Percentiles rank a stretch among this genome's conserved stretches.
These are phyloP conservation scores for Ataeniobius toweri DNA, from an alignment of 2,797 vertebrate genomes.

Conservation along the genomic window DNA sequence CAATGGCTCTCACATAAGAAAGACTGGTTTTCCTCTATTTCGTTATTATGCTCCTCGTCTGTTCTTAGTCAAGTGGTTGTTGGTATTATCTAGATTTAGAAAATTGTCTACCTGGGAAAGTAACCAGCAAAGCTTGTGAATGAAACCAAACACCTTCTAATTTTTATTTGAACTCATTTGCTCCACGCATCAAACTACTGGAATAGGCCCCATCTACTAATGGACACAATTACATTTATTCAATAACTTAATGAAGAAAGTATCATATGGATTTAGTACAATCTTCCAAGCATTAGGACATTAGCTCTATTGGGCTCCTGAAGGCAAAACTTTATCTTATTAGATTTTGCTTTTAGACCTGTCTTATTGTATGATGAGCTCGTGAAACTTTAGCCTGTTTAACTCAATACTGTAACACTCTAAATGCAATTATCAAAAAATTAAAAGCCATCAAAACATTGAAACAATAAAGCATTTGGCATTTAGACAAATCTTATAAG, in stretches of 20 bases:
- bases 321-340: neutral
- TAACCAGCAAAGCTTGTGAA: neutral
- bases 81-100: neutral
- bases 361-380: neutral
- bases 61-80: neutral
- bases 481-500: neutral
- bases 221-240: neutral
- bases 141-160: neutral
- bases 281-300: neutral
- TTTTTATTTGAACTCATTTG: no score
- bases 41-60: neutral
- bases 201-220: neutral
- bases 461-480: neutral
- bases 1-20: neutral
- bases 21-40: neutral
- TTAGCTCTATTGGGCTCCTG: neutral
- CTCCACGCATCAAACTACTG: no score
- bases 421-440: neutral
- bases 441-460: neutral
- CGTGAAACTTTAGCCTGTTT: neutral
- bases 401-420: neutral
- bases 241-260: conserved; percentile 1
- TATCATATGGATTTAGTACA: neutral
- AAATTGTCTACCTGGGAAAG: neutral
- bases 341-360: neutral